Base-by-base conservation (phyloP, 2,888 invertebrate genomes). In the Trissolcus japonicus region DNA sequence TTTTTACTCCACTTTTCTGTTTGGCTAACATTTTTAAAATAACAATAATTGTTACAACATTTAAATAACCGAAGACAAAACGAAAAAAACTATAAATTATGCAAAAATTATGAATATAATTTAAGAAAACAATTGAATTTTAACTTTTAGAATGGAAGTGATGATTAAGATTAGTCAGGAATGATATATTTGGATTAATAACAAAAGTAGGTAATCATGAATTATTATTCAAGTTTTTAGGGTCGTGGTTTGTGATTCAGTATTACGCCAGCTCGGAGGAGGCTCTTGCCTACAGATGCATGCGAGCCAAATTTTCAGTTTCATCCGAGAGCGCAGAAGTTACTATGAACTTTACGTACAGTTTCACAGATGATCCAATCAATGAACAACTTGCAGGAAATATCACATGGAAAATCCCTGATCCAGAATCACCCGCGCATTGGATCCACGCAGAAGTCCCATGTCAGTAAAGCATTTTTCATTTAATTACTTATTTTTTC, bases 231-330 rank as follows among this genome's bases (percentile, higher is more conserved):
- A 14, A 95, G 95, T 92, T 96, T 91, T 90, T 96, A 82, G 96
- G 96, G 9, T 91, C 92, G 79, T 96, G 96, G 96, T 95, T 92
- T 89, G 94, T 96, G 51, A 94, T 96, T 16, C 95, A 96, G 86
- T 96, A 96, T 89, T 96, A 95, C 86, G 96, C 96, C 1, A 96
- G 95, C 86, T 95, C 95, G 0, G 96, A 96, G 89, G 96, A 96
- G 90, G 94, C 95, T 2, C 91, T 95, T 7, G 93, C 94, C 4
- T 96, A 96, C 88, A 93, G 95, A 84, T 96, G 96, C 85, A 96
- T 96, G 96, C 91, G 93, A 80, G 94, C 95, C 0, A 93, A 94
- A 56, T 92, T 94, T 81, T 92, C 92, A 2, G 89, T 92, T 82
- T 89, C 91, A 3, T 80, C 89, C 3, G 87, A 87, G 65, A 89